Percentiles rank a stretch among this genome's conserved stretches.
These are phyloP conservation scores for Trichomycterus rosablanca DNA, from an alignment of 2,113 vertebrate species.

Conservation along the genomic window DNA sequence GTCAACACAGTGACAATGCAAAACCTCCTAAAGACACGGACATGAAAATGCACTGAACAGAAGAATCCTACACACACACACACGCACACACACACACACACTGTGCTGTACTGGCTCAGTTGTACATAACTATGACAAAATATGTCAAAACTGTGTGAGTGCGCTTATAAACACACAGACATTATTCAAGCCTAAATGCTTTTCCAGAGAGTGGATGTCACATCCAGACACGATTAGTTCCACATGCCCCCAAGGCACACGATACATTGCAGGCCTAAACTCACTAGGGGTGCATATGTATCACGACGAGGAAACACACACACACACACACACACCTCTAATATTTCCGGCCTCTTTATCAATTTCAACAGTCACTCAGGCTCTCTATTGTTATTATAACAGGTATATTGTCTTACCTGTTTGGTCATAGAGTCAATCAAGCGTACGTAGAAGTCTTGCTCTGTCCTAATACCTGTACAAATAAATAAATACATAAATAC, in stretches of 20 bases:
- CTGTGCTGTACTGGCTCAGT: too few relatives aligned
- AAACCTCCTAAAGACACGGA: not conserved
- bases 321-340: conserved; percentile 2
- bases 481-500: not conserved
- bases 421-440: conserved; percentile 98
- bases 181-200: conserved; percentile 34
- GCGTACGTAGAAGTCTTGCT: conserved; percentile 93
- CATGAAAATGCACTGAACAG: not conserved
- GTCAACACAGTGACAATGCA: not conserved
- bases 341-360: not conserved
- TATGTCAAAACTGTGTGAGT: conserved; percentile 10
- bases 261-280: conserved; percentile 14
- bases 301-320: conserved; percentile 8
- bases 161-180: conserved; percentile 22
- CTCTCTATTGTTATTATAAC: conserved; percentile 15
- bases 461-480: conserved; percentile 82
- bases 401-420: conserved; percentile 75
- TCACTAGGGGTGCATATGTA: conserved; percentile 20
- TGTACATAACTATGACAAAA: too few relatives aligned
- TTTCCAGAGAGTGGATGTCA: conserved; percentile 33
- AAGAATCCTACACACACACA: not conserved
- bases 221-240: conserved; percentile 37
- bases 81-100: too few relatives aligned
- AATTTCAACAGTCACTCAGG: not conserved
- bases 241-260: conserved; percentile 31